A percentile compares a stretch with the other conserved stretches of the same genome.
Conservation (phyloP, 2,888 invertebrate genomes). For the Pseudococcus viburni region DNA sequence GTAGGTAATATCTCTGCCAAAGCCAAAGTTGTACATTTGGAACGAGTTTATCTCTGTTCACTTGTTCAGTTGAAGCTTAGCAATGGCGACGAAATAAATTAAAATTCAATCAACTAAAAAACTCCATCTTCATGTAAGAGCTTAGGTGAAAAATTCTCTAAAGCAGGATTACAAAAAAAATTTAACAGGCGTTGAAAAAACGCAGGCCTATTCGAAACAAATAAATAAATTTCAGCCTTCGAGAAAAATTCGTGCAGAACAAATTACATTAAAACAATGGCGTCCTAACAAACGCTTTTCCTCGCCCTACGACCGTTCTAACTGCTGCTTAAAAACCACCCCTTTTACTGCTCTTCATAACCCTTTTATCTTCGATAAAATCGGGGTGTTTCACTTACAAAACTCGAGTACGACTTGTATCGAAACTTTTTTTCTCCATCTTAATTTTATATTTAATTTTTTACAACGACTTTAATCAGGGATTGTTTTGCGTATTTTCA, state of each 20-base stretch:
- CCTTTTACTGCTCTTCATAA: conserved; percentile 15
- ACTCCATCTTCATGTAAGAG: not conserved
- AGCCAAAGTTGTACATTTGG: too few species aligned
- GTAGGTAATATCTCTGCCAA: too few species aligned
- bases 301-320: not conserved
- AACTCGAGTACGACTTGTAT: conserved; percentile 17
- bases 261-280: conserved; percentile 52
- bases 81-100: not conserved
- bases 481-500: not conserved
- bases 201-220: not conserved
- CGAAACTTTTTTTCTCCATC: not conserved
- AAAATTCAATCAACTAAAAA: not conserved
- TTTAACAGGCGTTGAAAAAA: not conserved
- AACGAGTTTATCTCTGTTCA: too few species aligned
- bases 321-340: conserved; percentile 32
- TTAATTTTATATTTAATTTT: conserved; percentile 32
- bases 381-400: conserved; percentile 24
- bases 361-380: conserved; percentile 34
- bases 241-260: conserved; percentile 49
- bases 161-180: not conserved
- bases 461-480: not conserved
- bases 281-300: conserved; percentile 37
- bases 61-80: too few species aligned
- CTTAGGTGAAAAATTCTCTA: not conserved
- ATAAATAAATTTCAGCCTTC: not conserved